Conservation (phyloP, 35 echinoderm and acorn worm species). For the Strongylocentrotus purpuratus region DNA sequence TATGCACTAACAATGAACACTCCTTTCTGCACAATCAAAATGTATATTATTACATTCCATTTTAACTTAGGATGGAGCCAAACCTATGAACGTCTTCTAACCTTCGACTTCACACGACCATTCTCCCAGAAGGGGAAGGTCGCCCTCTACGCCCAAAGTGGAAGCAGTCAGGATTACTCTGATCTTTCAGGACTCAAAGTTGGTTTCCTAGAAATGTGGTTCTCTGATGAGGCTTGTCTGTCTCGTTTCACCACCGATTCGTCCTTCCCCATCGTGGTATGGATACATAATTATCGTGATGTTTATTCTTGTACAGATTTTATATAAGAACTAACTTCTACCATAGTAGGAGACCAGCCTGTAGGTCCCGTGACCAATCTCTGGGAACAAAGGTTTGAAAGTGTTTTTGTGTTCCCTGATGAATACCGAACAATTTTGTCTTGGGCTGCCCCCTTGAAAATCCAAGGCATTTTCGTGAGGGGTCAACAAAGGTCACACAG, state of each 20-base stretch:
- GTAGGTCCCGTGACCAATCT: too few relatives aligned
- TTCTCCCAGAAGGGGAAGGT: constrained; percentile 16
- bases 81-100: constrained; percentile 23
- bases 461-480: too few relatives aligned
- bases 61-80: not conserved
- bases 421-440: too few relatives aligned
- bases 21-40: too few relatives aligned
- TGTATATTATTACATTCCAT: too few relatives aligned
- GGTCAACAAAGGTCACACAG: too few relatives aligned
- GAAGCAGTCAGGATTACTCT: constrained; percentile 21
- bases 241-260: not conserved
- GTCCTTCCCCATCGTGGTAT: not conserved
- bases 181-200: not conserved
- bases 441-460: too few relatives aligned
- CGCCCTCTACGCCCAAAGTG: constrained; percentile 3
- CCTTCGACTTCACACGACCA: constrained; percentile 24
- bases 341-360: too few relatives aligned
- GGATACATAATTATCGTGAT: not conserved
- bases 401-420: too few relatives aligned
- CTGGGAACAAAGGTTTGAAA: too few relatives aligned
- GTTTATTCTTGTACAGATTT: not conserved
- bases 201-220: constrained; percentile 15
- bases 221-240: not conserved
- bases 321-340: too few relatives aligned
- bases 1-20: too few relatives aligned